These are phyloP conservation scores for Temnothorax rugatulus DNA, from an alignment of 2,888 invertebrate genomes.

Conservation along the genomic window DNA sequence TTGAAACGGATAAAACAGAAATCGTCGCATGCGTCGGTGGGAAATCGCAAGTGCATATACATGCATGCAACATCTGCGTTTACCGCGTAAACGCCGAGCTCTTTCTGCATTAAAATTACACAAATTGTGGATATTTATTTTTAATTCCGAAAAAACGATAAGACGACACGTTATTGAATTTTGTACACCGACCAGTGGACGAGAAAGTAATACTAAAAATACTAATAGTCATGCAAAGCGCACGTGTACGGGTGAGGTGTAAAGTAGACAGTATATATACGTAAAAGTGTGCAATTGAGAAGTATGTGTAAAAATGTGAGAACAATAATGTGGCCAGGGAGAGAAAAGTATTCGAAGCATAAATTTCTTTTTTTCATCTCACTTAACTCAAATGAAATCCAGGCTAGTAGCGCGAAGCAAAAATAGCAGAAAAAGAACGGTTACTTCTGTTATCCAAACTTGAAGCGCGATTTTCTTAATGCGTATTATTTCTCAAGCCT, in stretches of 20 bases:
- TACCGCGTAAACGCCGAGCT: conserved; percentile 8
- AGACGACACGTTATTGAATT: conserved; percentile 12
- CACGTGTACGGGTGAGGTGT: conserved; percentile 31
- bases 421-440: neutral
- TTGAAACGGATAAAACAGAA: conserved; percentile 27
- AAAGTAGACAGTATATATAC: conserved; percentile 32
- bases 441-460: conserved; percentile 9
- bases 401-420: conserved; percentile 8
- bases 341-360: neutral
- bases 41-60: conserved; percentile 10
- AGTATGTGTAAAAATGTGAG: neutral
- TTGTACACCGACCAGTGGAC: neutral
- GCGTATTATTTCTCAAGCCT: neutral
- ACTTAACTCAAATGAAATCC: conserved; percentile 16
- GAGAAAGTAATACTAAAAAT: conserved; percentile 32
- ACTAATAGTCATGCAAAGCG: conserved; percentile 43
- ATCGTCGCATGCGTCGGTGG: conserved; percentile 18
- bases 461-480: conserved; percentile 18
- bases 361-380: conserved; percentile 14
- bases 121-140: conserved; percentile 17
- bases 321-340: neutral
- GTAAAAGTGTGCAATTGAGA: conserved; percentile 5
- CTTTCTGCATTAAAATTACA: conserved; percentile 39
- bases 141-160: conserved; percentile 6
- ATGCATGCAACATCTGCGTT: neutral